Base-by-base conservation (phyloP, 2,113 vertebrate genomes). In the Gopherus evgoodei region DNA sequence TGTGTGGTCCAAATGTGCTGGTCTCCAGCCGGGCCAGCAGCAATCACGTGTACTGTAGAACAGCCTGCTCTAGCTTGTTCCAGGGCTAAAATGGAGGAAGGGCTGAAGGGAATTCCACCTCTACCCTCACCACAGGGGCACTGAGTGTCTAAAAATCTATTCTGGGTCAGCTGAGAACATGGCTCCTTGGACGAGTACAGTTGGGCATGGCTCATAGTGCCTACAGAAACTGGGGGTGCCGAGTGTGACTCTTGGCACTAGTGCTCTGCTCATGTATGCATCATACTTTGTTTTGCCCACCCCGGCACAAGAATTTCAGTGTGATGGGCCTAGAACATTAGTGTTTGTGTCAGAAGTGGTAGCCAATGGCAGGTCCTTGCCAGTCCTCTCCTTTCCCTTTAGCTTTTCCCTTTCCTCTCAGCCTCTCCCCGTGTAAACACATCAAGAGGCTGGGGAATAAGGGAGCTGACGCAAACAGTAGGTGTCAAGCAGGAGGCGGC, bases 321-420 rank as follows among this genome's bases (percentile, higher is more conserved):
- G 19, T 38, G n/a, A 9, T 21, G 22, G n/a, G n/a, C n/a, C 65
- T 72, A 22, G 35, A 72, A 72, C 65, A 22, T 21, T 35, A 4
- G 7, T 11, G 5, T 72, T 72, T 72, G 65, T 72, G 19, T 59
- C 10, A 38, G 35, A 72, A 86, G 29, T 97, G 86, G 96, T 96
- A 96, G 97, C 92, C 90, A 86, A 90, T 90, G 75, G 92, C 95
- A 94, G 95, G 96, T 96, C 94, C 94, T 96, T 94, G 96, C 93
- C 93, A 97, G 89, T 95, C 96, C 94, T 94, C 97, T 94, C 95
- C 95, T 94, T 88, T 96, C 93, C 94, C 93, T 93, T 95, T 93
- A 94, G 89, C 96, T 96, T 90, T 93, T 89, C 95, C 93, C 90
- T 95, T 97, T 82, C 95, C 81, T 97, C 96, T 79, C 93, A 95